Base-by-base conservation (phyloP, 2,888 invertebrate genomes). In the Eristalinus sepulchralis region DNA sequence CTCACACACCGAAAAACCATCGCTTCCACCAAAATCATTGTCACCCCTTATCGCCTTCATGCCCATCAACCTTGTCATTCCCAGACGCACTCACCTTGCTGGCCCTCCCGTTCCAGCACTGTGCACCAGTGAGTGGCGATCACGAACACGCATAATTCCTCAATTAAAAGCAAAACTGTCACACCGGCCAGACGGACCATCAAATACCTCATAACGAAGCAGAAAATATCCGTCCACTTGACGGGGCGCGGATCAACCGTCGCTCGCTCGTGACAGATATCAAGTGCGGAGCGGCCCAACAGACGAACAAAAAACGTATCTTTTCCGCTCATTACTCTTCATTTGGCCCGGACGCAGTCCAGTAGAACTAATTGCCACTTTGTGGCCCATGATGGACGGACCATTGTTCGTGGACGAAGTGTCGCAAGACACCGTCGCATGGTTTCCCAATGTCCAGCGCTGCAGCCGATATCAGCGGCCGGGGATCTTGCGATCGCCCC, bases 201-300 rank as follows among this genome's bases (percentile, higher is more conserved):
- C 86, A 86, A 86, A 82, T 79, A 84, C 86, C 79, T 88, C 84
- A 88, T 88, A 89, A 88, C 88, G 88, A 88, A 89, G 88, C 88
- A 89, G 89, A 89, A 89, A 89, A 89, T 89, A 89, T 89, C 89
- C 89, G 89, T 22, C 57, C 24, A 57, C 57, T 13, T 24, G 24
- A 10, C 57, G 22, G 10, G 13, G 3, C 33, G 67, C 67, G 59
- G 60, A 53, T 60, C 67, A 31, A 13, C 24, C 1, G 33, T 4
- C 47, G 53, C 53, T 9, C 9, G 20, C 20, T 22, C 20, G 57
- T 57, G 9, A 47, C 39, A 64, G 76, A 39, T 39, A 68, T 60
- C 55, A 63, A 31, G 13, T 13, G 9, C 13, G n/a, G 31, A 36
- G 20, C 24, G 13, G 10, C 39, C 20, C 63, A 27, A 60, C 57